phyloP scores from a whole-genome alignment of 2,888 invertebrate species.

The Stenurella melanura region DNA sequence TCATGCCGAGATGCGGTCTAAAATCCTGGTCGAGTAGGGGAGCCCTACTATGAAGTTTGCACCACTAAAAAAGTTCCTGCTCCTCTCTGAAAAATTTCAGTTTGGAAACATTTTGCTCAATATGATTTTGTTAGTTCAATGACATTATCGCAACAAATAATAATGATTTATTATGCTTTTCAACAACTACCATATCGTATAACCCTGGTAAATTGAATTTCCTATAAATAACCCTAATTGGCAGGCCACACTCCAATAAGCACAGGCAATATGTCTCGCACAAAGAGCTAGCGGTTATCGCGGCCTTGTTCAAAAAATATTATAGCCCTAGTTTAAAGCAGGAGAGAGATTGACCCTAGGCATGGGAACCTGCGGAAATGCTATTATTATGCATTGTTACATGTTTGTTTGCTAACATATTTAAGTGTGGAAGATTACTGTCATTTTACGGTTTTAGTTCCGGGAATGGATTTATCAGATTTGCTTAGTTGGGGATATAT shows the following conservation, averaged over 20 bases:
- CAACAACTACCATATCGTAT: neutral
- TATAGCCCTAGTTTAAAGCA: slow-evolving; percentile 69
- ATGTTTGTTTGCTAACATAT: slow-evolving; percentile 67
- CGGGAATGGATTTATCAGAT: slow-evolving; percentile 57
- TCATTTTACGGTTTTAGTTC: slow-evolving; percentile 59
- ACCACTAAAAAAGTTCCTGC: too few relatives aligned
- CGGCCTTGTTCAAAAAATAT: slow-evolving; percentile 66
- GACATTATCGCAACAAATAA: too few relatives aligned
- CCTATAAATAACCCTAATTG: slow-evolving; percentile 69
- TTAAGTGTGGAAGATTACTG: slow-evolving; percentile 68
- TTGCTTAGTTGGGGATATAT: slow-evolving; percentile 22
- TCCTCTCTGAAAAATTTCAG: too few relatives aligned
- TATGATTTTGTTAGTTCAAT: too few relatives aligned
- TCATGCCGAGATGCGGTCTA: too few relatives aligned
- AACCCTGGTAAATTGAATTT: slow-evolving; percentile 51
- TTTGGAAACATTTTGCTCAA: too few relatives aligned
- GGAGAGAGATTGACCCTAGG: slow-evolving; percentile 45
- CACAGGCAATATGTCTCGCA: slow-evolving; percentile 65
- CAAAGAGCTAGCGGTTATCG: slow-evolving; percentile 64
- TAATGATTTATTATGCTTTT: too few relatives aligned
- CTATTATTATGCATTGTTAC: slow-evolving; percentile 68
- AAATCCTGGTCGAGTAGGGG: too few relatives aligned
- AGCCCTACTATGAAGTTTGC: too few relatives aligned
- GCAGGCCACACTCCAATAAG: slow-evolving; percentile 71
- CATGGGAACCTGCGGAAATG: slow-evolving; percentile 67